Evolutionary conservation across 2,888 invertebrate species (phyloP).

Genomic region (Eustalomyia histrio): DNA sequence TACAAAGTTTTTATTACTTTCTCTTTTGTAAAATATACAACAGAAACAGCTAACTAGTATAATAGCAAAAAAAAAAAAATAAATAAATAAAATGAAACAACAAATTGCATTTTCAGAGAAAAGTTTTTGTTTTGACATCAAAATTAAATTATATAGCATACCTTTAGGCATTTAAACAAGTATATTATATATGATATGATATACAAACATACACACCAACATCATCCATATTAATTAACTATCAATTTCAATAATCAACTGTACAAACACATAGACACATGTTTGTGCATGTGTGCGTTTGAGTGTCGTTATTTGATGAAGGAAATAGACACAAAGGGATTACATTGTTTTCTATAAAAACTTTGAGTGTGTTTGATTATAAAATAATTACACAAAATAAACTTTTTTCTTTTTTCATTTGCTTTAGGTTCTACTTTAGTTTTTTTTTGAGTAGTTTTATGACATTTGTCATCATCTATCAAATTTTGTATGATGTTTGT

Average conservation of each 20-base stretch:
- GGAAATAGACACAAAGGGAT: slow-evolving; percentile 14
- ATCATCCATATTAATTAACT: slow-evolving; percentile 64
- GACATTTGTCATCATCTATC: slow-evolving; percentile 66
- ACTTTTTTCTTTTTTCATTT: slow-evolving; percentile 26
- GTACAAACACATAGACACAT: slow-evolving; percentile 43
- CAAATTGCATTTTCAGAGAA: slow-evolving; percentile 60
- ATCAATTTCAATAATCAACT: slow-evolving; percentile 66
- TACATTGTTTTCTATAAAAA: slow-evolving; percentile 21
- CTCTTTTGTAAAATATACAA: slow-evolving; percentile 26
- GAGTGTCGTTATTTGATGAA: neutral
- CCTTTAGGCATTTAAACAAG: slow-evolving; percentile 64
- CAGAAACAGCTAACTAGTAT: slow-evolving; percentile 13
- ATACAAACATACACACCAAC: slow-evolving; percentile 46
- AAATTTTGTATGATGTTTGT: slow-evolving; percentile 45
- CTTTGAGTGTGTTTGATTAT: slow-evolving; percentile 54
- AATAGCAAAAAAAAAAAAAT: slow-evolving; percentile 16
- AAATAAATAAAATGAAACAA: slow-evolving; percentile 20
- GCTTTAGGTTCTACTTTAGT: slow-evolving; percentile 36
- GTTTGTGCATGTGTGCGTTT: neutral
- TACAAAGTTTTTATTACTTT: slow-evolving; percentile 47
- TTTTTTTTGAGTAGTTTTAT: slow-evolving; percentile 48
- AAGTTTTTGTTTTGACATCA: slow-evolving; percentile 65
- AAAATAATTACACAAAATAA: slow-evolving; percentile 59
- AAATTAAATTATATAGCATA: slow-evolving; percentile 66
- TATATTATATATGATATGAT: slow-evolving; percentile 59